Base-by-base conservation (phyloP, 2,113 vertebrate species). In the Nibea coibor region DNA sequence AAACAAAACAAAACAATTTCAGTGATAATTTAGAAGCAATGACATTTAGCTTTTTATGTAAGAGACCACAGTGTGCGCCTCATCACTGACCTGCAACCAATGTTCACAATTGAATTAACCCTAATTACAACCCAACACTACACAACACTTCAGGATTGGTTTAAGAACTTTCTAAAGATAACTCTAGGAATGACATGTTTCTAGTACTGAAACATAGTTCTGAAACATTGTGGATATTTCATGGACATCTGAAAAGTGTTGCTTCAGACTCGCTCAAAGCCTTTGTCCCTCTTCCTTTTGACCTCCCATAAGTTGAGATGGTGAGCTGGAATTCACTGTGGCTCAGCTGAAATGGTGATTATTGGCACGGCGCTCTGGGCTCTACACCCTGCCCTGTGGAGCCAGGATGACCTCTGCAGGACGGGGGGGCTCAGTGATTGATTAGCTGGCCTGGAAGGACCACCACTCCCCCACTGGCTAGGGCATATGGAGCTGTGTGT, bases 401-500 rank as follows among this genome's bases (percentile, higher is more conserved):
- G 87, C 81, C 39, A 4, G 61, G 79, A 87, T 87, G 88, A 92
- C 91, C 93, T 91, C 87, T 78, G 74, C 75, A 57, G 79, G 80
- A 84, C 11, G 56, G 73, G 86, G 84, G 88, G 78, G 7, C 83
- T 90, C 71, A 16, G 81, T 95, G 94, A 95, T 95, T 94, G 94
- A 95, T 94, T 93, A 93, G 87, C 87, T 78, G 84, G 89, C 84
- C 84, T 91, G 88, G 77, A 84, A 91, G 82, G 81, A 87, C 82
- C 76, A 84, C 66, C 59, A 75, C 89, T 83, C 89, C 91, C 90
- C 92, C 81, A 88, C 89, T 87, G 91, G 84, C 89, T 77, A 85
- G 85, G 93, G 80, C 93, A 95, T 94, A 94, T 93, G 94, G 93
- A 93, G 90, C 74, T 75, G 86, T 26, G 39, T 87, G 90, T 91